phyloP scores from a whole-genome alignment of 2,113 vertebrate genomes.

The Canis aureus region DNA sequence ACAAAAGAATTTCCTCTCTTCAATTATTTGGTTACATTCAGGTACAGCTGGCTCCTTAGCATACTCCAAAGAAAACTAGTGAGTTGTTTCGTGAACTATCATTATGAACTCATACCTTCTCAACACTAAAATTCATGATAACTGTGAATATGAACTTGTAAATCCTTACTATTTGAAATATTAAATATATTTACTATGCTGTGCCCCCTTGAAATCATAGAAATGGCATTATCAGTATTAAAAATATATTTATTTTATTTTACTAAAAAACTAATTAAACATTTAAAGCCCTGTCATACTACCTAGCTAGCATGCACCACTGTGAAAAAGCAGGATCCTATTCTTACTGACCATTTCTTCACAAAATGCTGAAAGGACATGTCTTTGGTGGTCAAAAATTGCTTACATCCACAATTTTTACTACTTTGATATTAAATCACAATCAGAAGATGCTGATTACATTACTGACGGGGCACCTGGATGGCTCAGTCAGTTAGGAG shows the following conservation, averaged over 20 bases:
- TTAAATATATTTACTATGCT: not conserved
- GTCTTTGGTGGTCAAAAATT: not conserved
- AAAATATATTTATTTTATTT: slow-evolving; percentile 47
- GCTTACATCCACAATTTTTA: slow-evolving; percentile 35
- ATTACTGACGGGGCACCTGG: not conserved
- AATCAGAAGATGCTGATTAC: slow-evolving; percentile 31
- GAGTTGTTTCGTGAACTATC: not conserved
- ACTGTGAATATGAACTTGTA: not conserved
- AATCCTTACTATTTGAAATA: slow-evolving; percentile 51
- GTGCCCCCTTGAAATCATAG: slow-evolving; percentile 4
- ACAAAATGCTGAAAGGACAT: slow-evolving; percentile 48
- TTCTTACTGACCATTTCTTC: not conserved
- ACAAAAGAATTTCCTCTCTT: slow-evolving; percentile 45
- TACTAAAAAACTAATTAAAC: slow-evolving; percentile 40
- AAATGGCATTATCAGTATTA: not conserved
- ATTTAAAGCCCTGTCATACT: not conserved
- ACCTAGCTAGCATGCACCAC: not conserved
- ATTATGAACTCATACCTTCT: not conserved
- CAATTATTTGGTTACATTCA: not conserved
- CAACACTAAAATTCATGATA: slow-evolving; percentile 58
- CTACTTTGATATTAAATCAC: slow-evolving; percentile 38
- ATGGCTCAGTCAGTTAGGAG: not conserved
- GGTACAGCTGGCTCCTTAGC: slow-evolving; percentile 14
- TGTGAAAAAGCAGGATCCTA: not conserved
- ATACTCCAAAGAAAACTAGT: slow-evolving; percentile 30